Base-by-base conservation (phyloP, 92 coral and sea anemone species). In the Siderastrea siderea region DNA sequence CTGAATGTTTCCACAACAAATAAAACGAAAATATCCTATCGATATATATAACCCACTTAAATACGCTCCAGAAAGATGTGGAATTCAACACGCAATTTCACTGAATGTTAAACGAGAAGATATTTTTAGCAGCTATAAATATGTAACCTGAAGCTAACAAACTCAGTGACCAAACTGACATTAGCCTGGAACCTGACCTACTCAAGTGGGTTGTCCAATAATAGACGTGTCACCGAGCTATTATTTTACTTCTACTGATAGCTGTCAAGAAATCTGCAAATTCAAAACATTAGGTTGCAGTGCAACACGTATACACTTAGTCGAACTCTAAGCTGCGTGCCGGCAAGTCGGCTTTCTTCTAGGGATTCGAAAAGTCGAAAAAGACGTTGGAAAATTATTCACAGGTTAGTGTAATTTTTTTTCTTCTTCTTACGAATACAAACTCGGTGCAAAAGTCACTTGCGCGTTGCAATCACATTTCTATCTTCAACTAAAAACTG, bases 211-310 rank as follows among this genome's bases (percentile, higher is more conserved):
- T 65, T 60, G 49, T 65, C 55, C n/a, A 14, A 61, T 51, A 16
- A 78, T 60, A 19, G 71, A 79, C 84, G 8, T 44, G 84, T 78
- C 71, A 47, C 54, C 54, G 1, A 3, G 15, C 47, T 3, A 79
- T 65, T 79, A 74, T 79, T 79, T 50, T 12, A 38, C 26, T 26
- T 26, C 71, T 67, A 12, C 43, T 48, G 48, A 44, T 67, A 67
- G 14, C 55, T 66, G 84, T 65, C 84, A 79, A 64, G 66, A 74
- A 77, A 70, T 69, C 77, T 61, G 52, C 53, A 69, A 68, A 81
- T 81, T 53, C 6, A 53, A 62, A 81, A 38, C 10, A 73, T 53
- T 57, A 2, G 45, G 46, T 48, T 7, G 17, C 47, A 6, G 68
- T 47, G 48, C 85, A 78, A 14, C 68, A 51, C 78, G 78, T 51